Evolutionary conservation across 2,797 vertebrate species (phyloP), one percentile per base, ranked within the genome.

Genomic region (Dendrocincla fuliginosa): DNA sequence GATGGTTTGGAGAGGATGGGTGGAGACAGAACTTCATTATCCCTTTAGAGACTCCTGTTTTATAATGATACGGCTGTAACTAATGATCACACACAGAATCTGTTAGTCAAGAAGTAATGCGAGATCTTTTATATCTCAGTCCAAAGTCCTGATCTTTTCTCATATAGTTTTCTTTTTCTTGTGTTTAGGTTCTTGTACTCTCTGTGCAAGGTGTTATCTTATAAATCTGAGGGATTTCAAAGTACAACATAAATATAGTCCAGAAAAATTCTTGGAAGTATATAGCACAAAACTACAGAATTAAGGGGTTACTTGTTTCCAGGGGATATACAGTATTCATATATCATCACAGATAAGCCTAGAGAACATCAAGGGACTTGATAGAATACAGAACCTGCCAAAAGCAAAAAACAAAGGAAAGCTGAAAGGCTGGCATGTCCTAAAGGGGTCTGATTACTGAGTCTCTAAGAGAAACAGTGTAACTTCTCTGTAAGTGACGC

Each of bases 331-430:
- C 52, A 22, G 20, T 52, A 71, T 92, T 95, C 33, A 75, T 75
- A 39, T 9, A 71, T 27, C 53, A 82, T 59, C n/a, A 8, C 37
- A 52, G 53, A 67, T 68, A 93, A 94, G 44, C 69, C 90, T 95
- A 79, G 67, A 84, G 94, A 95, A 65, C 30, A 85, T 46, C 81
- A 86, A 82, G 67, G 61, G n/a, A 83, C 41, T 79, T 76, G 60
- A 17, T 1, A 53, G 76, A 79, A 69, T 47, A 42, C 7, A 57
- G 53, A 46, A 93, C 24, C 41, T 94, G 67, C 84, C 74, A 81
- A 79, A 96, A 93, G n/a, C 42, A 53, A 90, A 32, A 35, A 59
- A 89, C n/a, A 53, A 86, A 95, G 63, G 73, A 64, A 55, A 74
- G 37, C 59, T 84, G 79, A 52, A 49, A 52, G 47, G 53, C 47